Conservation (phyloP, 2,797 vertebrate species). For the Leptatherina wallacei region DNA sequence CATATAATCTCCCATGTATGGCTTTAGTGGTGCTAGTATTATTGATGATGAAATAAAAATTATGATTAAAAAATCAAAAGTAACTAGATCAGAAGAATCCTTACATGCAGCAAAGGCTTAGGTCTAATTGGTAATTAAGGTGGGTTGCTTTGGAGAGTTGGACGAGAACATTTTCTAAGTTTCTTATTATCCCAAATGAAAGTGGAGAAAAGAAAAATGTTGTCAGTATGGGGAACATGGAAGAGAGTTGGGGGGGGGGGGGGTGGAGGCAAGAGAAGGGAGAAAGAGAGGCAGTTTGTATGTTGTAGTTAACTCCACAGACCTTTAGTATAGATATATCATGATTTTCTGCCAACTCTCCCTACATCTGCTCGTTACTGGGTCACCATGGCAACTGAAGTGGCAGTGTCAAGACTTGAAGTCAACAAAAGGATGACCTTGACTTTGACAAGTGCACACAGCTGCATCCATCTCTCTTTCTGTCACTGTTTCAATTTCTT, state of each 20-base stretch:
- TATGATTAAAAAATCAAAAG: background rate
- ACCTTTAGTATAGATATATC: conserved; percentile 26
- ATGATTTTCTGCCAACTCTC: conserved; percentile 34
- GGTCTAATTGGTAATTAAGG: conserved; percentile 14
- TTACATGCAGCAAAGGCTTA: background rate
- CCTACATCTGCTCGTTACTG: conserved; percentile 50
- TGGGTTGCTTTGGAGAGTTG: background rate
- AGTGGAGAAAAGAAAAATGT: background rate
- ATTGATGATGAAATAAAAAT: conserved; percentile 3
- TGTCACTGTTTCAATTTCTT: conserved; percentile 45
- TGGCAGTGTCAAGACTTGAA: conserved; percentile 45
- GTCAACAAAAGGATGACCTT: conserved; percentile 63
- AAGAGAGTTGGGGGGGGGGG: no score
- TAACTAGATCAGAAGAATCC: background rate
- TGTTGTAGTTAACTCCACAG: conserved; percentile 23
- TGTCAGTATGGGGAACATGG: background rate
- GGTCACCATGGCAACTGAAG: conserved; percentile 69
- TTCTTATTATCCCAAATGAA: conserved; percentile 6
- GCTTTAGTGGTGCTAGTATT: conserved; percentile 8
- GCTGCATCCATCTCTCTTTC: conserved; percentile 56
- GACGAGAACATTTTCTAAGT: conserved; percentile 10
- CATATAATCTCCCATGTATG: conserved; percentile 41
- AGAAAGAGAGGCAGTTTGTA: conserved; percentile 4
- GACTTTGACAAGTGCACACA: conserved; percentile 59
- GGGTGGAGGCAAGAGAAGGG: background rate